Conservation (phyloP, 2,797 vertebrate genomes). For the Danio albolineatus region DNA sequence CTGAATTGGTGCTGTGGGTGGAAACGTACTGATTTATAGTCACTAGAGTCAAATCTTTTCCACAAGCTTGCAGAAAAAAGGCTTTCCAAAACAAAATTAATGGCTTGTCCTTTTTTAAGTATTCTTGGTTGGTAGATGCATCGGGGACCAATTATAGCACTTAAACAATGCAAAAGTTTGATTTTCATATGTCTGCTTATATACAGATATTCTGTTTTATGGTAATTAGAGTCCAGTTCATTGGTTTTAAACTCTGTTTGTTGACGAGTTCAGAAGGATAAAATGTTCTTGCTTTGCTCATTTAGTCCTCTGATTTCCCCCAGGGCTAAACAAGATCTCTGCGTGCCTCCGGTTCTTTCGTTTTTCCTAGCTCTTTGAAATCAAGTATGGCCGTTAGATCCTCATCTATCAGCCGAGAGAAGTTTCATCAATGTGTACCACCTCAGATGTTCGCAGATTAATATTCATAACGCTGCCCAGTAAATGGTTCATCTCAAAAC, state of each 20-base stretch:
- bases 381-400: conserved; percentile 11
- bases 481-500: conserved; percentile 7
- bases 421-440: conserved; percentile 24
- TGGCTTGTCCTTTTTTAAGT: too few relatives aligned
- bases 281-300: conserved; percentile 11
- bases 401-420: conserved; percentile 16
- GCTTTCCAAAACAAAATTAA: too few relatives aligned
- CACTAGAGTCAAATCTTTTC: too few relatives aligned
- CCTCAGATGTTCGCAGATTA: conserved; percentile 18
- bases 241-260: conserved; percentile 19
- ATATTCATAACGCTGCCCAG: conserved; percentile 19
- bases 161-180: too few relatives aligned
- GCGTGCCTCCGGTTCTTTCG: conserved; percentile 18
- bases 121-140: too few relatives aligned
- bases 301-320: conserved; percentile 34
- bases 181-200: neutral
- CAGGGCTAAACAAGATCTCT: conserved; percentile 11
- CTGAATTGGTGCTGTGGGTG: too few relatives aligned
- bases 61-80: too few relatives aligned
- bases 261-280: neutral
- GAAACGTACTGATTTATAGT: too few relatives aligned
- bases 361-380: conserved; percentile 6
- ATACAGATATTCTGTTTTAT: neutral
- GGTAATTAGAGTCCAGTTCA: conserved; percentile 5
- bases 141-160: too few relatives aligned